These are phyloP conservation scores for Epinephelus malabaricus DNA, from an alignment of 2,797 vertebrate species.

Conservation along the genomic window DNA sequence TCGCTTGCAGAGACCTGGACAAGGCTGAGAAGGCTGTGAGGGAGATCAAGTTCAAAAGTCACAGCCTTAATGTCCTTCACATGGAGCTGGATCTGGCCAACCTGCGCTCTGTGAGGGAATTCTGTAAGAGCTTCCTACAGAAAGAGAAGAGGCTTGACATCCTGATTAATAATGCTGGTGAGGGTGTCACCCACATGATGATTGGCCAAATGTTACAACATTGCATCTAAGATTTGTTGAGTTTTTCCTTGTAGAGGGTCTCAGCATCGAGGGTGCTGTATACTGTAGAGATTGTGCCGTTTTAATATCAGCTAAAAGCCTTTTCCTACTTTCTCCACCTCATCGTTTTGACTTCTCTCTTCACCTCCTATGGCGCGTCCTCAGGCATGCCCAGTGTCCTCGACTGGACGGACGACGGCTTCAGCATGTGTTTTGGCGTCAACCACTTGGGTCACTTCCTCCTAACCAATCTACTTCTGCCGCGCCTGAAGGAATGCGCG, in stretches of 20 bases:
- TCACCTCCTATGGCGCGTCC: too few relatives aligned
- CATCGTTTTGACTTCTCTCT: conserved; percentile 1
- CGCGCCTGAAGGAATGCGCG: conserved; percentile 82
- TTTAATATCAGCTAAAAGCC: neutral
- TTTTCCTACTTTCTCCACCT: neutral
- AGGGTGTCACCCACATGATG: neutral
- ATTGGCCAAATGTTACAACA: neutral
- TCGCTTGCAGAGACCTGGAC: conserved; percentile 83
- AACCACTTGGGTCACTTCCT: conserved; percentile 91
- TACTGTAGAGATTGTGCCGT: neutral
- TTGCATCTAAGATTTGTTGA: neutral
- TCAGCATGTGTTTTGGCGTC: conserved; percentile 89
- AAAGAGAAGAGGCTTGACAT: conserved; percentile 87
- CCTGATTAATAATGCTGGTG: conserved; percentile 88
- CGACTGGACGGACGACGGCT: conserved; percentile 88
- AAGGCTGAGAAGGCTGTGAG: conserved; percentile 81
- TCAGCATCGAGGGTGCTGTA: neutral
- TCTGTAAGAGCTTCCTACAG: conserved; percentile 84
- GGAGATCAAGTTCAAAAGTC: conserved; percentile 85
- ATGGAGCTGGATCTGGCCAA: conserved; percentile 88
- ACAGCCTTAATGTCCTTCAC: conserved; percentile 81
- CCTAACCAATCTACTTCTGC: conserved; percentile 87
- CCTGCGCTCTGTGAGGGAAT: conserved; percentile 83
- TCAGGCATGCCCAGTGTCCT: conserved; percentile 86
- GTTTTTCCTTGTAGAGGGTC: neutral